Percentiles rank a stretch among this genome's conserved stretches.
Evolutionary conservation across 2,113 vertebrate species (phyloP).

Genomic region (Pandion haliaetus): DNA sequence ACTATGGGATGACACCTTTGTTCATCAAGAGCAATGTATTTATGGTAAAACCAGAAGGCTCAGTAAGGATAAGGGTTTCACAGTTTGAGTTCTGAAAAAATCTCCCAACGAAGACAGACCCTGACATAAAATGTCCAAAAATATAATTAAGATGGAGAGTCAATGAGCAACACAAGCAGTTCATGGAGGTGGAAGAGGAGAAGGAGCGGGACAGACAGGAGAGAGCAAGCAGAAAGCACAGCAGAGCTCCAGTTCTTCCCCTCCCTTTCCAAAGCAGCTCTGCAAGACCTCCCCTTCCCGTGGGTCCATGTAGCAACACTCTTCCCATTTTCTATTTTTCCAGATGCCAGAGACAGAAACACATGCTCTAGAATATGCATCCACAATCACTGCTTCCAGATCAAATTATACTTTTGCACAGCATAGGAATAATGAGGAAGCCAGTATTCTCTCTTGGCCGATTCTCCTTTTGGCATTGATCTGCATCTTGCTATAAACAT

Average conservation of each 20-base stretch:
- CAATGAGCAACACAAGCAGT: neutral
- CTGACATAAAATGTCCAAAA: neutral
- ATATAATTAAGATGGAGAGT: neutral
- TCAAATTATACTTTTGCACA: neutral
- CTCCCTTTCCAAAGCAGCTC: neutral
- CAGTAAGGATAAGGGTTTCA: neutral
- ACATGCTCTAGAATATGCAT: accelerated
- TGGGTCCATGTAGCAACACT: accelerated
- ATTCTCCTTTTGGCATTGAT: neutral
- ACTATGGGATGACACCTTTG: accelerated
- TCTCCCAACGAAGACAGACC: neutral
- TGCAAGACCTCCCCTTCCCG: neutral
- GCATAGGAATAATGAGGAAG: accelerated
- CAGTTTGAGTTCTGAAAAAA: neutral
- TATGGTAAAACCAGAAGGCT: neutral
- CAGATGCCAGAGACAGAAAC: neutral
- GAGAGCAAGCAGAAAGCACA: neutral
- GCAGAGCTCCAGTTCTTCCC: neutral
- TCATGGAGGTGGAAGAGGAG: neutral
- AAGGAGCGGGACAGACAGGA: neutral
- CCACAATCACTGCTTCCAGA: neutral
- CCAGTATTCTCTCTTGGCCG: neutral
- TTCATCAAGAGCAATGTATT: accelerated
- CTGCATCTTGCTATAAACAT: neutral
- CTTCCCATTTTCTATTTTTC: accelerated